Percentiles rank a stretch among this genome's conserved stretches.
Evolutionary conservation across 2,113 vertebrate species (phyloP).

Genomic region (Gila orcuttii): DNA sequence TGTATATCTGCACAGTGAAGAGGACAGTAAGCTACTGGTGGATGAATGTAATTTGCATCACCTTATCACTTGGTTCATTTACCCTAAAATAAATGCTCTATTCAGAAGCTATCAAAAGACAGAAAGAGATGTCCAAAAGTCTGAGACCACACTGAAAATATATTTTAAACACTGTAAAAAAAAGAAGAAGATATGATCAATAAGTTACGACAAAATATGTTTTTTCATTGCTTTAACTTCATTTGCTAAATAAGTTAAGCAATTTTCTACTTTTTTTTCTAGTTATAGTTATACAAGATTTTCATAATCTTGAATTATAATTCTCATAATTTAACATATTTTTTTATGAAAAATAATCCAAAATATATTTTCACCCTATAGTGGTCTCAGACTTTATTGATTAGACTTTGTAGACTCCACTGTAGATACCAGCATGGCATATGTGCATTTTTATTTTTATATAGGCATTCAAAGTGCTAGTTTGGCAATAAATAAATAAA

Average conservation of each 20-base stretch:
- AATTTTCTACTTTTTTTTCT: too few relatives aligned
- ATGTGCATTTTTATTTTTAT: neutral
- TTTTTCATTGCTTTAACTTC: too few relatives aligned
- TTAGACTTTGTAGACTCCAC: neutral
- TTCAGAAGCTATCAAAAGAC: conserved; percentile 23
- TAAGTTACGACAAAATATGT: too few relatives aligned
- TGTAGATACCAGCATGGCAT: neutral
- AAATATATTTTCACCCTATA: neutral
- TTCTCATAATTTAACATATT: neutral
- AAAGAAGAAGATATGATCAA: too few relatives aligned
- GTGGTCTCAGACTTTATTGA: neutral
- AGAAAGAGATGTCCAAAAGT: neutral
- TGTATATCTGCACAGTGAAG: conserved; percentile 10
- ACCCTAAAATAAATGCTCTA: neutral
- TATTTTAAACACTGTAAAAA: neutral
- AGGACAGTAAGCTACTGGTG: conserved; percentile 1
- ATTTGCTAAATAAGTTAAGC: too few relatives aligned
- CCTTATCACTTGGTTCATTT: neutral
- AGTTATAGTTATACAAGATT: too few relatives aligned
- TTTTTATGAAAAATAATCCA: neutral
- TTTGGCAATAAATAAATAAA: neutral
- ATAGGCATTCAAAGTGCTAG: neutral
- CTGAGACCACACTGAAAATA: conserved; percentile 1
- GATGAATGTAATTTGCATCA: conserved; percentile 27
- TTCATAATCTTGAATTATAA: too few relatives aligned